phyloP scores from a whole-genome alignment of 2,113 vertebrate species.

The Tachuris rubrigastra region DNA sequence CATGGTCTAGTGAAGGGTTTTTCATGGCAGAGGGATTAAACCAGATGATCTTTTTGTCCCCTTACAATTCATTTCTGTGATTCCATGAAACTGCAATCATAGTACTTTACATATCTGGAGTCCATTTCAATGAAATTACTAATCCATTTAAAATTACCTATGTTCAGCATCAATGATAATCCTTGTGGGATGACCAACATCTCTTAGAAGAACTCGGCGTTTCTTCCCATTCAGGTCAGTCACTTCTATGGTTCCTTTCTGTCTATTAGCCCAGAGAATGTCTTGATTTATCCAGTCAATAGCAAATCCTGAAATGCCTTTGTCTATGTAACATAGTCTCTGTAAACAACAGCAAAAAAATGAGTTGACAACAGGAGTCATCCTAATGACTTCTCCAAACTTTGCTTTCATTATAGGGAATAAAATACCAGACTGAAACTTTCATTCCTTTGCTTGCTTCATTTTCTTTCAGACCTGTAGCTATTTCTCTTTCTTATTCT shows the following conservation, averaged over 20 bases:
- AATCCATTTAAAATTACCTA: conserved; percentile 78
- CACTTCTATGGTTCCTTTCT: conserved; percentile 83
- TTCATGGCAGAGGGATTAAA: background rate
- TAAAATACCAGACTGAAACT: background rate
- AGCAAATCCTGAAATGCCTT: conserved; percentile 86
- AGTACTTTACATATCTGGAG: background rate
- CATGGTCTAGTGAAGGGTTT: background rate
- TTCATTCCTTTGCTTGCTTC: background rate
- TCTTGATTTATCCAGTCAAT: conserved; percentile 88
- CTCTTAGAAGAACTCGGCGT: conserved; percentile 74
- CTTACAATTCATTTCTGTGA: background rate
- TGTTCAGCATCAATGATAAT: conserved; percentile 81
- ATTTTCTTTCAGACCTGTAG: background rate
- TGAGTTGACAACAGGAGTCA: background rate
- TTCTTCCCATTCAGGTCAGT: conserved; percentile 82
- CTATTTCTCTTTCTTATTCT: background rate
- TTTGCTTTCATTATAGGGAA: background rate
- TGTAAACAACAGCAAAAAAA: conserved; percentile 54
- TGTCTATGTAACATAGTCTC: conserved; percentile 81
- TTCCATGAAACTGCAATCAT: background rate
- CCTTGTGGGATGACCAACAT: conserved; percentile 75
- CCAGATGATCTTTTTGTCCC: accelerated
- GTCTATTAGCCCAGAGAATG: conserved; percentile 83
- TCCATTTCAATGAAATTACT: background rate
- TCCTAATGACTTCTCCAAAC: background rate